Evolutionary conservation across 2,797 vertebrate species (phyloP), one percentile per base, ranked within the genome.

Genomic region (Eupleurogrammus muticus): DNA sequence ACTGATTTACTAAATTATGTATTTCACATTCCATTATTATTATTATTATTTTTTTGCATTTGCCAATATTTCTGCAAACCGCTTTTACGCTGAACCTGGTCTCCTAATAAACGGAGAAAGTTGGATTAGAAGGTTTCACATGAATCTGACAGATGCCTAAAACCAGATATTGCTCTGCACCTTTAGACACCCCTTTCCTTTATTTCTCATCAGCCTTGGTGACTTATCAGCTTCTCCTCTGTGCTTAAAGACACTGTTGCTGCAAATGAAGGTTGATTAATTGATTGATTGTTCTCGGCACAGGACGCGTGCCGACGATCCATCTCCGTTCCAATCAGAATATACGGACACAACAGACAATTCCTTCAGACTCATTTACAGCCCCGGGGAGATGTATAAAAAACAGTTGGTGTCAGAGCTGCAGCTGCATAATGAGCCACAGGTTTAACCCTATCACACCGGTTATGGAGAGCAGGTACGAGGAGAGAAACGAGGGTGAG

Each of bases 401-500:
- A 63, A 68, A 56, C 64, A 48, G 38, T 61, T 74, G 34, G n/a
- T 63, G 76, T 55, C 59, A 53, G 51, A 76, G 65, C 54, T 50
- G 54, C 73, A 69, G 66, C 77, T 40, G 68, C 20, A 35, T 66
- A 42, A 35, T 66, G 38, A 75, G 68, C 67, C 82, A 73, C 68
- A 64, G 50, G 66, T 79, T 74, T 79, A 83, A 87, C 70, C 65
- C 76, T 73, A 16, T 59, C 19, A 0, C 42, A 58, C 50, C 54
- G 75, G 77, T 64, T 49, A n/a, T 60, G 46, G 73, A 84, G 77
- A 86, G 34, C 32, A 65, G 51, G 42, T 40, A 68, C 85, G 83
- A 80, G 75, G 64, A 58, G 75, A 78, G 55, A 77, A 79, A 80
- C 71, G 38, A 62, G 72, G 78, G 78, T 73, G 80, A 87, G 73